Evolutionary conservation across 2,113 vertebrate genomes (phyloP), one percentile per base, ranked within the genome.

Genomic region (Microcebus ravelobensis): DNA sequence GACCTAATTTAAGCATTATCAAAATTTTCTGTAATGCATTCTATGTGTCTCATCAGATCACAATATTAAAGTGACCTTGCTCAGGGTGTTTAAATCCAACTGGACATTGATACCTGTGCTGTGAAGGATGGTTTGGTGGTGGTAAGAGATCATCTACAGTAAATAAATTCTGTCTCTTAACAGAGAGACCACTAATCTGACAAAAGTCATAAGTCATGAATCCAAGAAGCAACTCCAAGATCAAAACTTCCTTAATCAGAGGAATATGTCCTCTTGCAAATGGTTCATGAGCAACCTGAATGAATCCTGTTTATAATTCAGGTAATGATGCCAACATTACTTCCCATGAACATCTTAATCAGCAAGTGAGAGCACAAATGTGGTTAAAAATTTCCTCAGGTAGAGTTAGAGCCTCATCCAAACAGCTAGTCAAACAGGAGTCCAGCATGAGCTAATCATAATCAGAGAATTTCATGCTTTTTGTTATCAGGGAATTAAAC

Each of bases 401-500:
- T 31, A n/a, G 34, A 61, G 36, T 79, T 48, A 17, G 45, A 76
- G n/a, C 20, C 29, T 57, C 57, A 65, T 1, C 45, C 21, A 20
- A 83, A 89, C 63, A 89, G 76, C 42, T 92, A 73, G 25, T n/a
- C 55, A 15, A 76, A 57, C 1, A 81, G 34, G 25, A 52, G 45
- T 76, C 83, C 45, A 55, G 34, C 48, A 27, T 83, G 8, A 90
- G 36, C 29, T 84, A 61, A 70, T 89, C 42, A 87, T 23, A 90
- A 79, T 61, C 82, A 86, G 20, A 93, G 34, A 79, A 79, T 45
- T 9, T 31, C 68, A 59, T 67, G 68, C 12, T 63, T 86, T 88
- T 71, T 87, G 42, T 57, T 87, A 50, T 42, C 89, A 84, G 81
- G 25, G 71, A 95, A 94, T 73, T 92, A 77, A 77, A 89, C 70